Evolutionary conservation across 64 coral and sea anemone genomes (phyloP).

Genomic region (Stichodactyla mertensii): DNA sequence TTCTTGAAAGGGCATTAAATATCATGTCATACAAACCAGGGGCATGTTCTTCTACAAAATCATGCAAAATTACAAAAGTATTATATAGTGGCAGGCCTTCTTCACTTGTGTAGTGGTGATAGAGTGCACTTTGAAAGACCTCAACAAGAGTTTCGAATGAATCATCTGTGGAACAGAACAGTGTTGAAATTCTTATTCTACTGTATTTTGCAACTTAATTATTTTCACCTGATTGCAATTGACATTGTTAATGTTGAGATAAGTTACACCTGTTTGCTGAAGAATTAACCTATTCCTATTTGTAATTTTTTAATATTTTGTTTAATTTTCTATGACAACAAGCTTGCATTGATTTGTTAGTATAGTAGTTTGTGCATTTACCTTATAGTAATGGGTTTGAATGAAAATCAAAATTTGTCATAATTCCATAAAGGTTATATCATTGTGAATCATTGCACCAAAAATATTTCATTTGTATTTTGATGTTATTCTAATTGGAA

Average conservation of each 20-base stretch:
- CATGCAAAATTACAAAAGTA: conserved; percentile 30
- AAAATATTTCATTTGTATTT: background rate
- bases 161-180: conserved; percentile 2
- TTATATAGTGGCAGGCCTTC: conserved; percentile 37
- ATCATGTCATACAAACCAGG: conserved; percentile 44
- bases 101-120: conserved; percentile 22
- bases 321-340: background rate
- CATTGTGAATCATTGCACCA: no score
- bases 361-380: no score
- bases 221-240: no score
- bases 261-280: background rate
- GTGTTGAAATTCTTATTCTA: background rate
- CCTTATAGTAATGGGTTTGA: no score
- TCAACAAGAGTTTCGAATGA: conserved; percentile 46
- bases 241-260: no score
- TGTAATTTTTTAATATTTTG: background rate
- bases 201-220: background rate
- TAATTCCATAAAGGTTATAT: no score
- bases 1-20: conserved; percentile 33
- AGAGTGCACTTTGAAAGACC: conserved; percentile 37
- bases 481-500: background rate
- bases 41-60: conserved; percentile 58
- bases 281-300: background rate
- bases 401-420: no score
- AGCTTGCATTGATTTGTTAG: background rate